phyloP scores from a whole-genome alignment of 2,113 vertebrate genomes.

The Nycticryphes semicollaris region DNA sequence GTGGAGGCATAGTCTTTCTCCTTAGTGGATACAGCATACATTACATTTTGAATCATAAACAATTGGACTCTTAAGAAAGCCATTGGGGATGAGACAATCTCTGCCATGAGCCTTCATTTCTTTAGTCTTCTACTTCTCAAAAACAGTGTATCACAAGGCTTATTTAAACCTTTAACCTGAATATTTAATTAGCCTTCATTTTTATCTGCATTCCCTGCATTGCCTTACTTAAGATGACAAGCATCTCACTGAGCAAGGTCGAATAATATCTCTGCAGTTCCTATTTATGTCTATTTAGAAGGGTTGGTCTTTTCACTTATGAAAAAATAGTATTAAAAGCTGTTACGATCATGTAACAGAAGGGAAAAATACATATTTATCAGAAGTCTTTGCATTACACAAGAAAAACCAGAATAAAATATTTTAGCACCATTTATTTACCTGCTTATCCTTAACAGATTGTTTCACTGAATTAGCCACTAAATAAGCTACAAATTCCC shows the following conservation, averaged over 20 bases:
- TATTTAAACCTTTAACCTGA: not conserved
- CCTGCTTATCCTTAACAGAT: not conserved
- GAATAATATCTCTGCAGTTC: not conserved
- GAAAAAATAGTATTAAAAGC: not conserved
- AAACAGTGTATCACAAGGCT: not conserved
- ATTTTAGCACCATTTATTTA: not conserved
- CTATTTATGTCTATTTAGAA: not conserved
- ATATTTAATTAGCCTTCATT: not conserved
- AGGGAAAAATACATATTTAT: not conserved
- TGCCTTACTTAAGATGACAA: not conserved
- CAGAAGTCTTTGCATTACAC: not conserved
- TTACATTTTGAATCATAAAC: not conserved
- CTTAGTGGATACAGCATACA: not conserved
- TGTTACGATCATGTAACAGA: not conserved
- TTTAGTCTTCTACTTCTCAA: not conserved
- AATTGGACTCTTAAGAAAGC: not conserved
- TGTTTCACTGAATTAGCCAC: not conserved
- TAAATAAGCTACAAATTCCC: not conserved
- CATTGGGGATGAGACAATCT: not conserved
- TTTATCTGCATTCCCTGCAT: not conserved
- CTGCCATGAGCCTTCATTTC: not conserved
- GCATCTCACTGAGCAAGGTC: not conserved
- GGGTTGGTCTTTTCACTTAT: not conserved
- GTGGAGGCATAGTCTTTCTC: not conserved
- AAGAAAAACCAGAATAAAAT: not conserved